These are phyloP conservation scores for Pterois miles DNA, from an alignment of 2,797 vertebrate genomes.

Conservation along the genomic window DNA sequence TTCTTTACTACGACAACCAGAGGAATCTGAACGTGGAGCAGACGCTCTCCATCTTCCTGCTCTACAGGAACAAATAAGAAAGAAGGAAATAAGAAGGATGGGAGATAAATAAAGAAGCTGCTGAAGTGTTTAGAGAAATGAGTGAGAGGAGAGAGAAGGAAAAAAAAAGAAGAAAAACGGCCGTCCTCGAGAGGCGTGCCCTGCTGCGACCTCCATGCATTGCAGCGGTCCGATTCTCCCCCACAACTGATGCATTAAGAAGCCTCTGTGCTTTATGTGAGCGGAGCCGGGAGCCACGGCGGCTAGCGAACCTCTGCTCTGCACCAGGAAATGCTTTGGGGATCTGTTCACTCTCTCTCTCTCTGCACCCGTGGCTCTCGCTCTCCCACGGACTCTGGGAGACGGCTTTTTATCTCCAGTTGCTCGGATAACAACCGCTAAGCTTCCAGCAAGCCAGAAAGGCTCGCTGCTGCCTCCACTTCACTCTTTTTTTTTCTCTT, in stretches of 20 bases:
- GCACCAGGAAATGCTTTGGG: constrained; percentile 79
- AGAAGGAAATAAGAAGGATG: neutral
- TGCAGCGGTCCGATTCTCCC: constrained; percentile 61
- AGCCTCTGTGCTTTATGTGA: constrained; percentile 68
- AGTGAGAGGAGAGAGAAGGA: neutral
- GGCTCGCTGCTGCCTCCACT: constrained; percentile 59
- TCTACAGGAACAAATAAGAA: neutral
- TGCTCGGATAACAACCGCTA: constrained; percentile 75
- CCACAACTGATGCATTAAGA: constrained; percentile 73
- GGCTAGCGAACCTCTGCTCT: constrained; percentile 75
- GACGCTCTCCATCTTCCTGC: neutral
- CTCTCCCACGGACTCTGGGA: constrained; percentile 66
- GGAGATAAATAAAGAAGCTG: constrained; percentile 57
- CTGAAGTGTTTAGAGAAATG: constrained; percentile 30
- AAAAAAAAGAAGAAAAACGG: constrained; percentile 19
- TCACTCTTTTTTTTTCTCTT: constrained; percentile 7
- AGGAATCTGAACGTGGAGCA: neutral
- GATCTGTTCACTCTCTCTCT: constrained; percentile 55
- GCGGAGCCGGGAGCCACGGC: constrained; percentile 71
- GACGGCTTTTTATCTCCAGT: constrained; percentile 77
- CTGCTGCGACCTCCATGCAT: constrained; percentile 77
- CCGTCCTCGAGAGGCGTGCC: constrained; percentile 68
- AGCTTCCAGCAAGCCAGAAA: constrained; percentile 61
- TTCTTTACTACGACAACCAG: constrained; percentile 1
- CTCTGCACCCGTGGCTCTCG: constrained; percentile 53